These are phyloP conservation scores for Dicroscelio sp. DNA, from an alignment of 2,888 invertebrate species.

Conservation along the genomic window DNA sequence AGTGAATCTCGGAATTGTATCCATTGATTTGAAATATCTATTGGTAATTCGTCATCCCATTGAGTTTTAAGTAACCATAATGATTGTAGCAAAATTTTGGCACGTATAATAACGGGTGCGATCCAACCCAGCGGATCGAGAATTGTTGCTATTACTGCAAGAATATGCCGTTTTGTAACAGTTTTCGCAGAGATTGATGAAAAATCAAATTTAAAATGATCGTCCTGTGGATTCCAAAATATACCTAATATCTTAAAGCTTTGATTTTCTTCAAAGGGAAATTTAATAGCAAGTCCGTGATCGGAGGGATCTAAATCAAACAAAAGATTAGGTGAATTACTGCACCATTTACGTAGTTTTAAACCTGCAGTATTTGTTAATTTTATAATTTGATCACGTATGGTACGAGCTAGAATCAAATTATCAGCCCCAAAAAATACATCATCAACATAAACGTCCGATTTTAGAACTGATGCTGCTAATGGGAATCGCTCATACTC, in stretches of 20 bases:
- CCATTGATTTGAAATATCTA: too few relatives aligned
- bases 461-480: constrained; percentile 12
- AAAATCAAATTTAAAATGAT: constrained; percentile 16
- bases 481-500: constrained; percentile 2
- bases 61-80: too few relatives aligned
- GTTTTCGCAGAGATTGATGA: neutral
- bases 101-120: too few relatives aligned
- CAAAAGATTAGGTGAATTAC: constrained; percentile 25
- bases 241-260: constrained; percentile 9
- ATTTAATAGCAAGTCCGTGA: constrained; percentile 26
- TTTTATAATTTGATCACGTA: constrained; percentile 46
- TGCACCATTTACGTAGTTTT: constrained; percentile 45
- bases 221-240: neutral
- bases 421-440: constrained; percentile 36
- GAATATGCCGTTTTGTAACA: constrained; percentile 28
- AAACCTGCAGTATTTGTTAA: constrained; percentile 18
- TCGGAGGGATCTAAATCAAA: constrained; percentile 16
- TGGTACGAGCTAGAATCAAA: neutral
- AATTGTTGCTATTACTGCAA: neutral
- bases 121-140: too few relatives aligned
- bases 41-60: too few relatives aligned
- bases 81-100: too few relatives aligned
- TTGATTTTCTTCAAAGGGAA: constrained; percentile 37
- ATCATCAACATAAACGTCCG: constrained; percentile 57
- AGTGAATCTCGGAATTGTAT: too few relatives aligned